Percentiles rank a stretch among this genome's conserved stretches.
phyloP scores from a whole-genome alignment of 2,888 invertebrate genomes.

The Sinelater perroti region DNA sequence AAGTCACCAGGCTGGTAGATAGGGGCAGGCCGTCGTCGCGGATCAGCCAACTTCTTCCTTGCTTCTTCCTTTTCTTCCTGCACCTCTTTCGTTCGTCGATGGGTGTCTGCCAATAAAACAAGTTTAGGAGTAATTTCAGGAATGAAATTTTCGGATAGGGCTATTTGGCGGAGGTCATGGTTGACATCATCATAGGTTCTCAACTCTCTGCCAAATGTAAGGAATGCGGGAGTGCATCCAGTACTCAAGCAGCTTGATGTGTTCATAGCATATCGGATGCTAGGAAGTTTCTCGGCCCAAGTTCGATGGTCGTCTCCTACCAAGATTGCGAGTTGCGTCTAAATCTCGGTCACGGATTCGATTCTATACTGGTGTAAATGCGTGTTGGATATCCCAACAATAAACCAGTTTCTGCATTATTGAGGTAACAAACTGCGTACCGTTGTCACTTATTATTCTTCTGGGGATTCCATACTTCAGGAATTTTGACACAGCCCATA shows the following conservation, averaged over 20 bases:
- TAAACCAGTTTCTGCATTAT: slow-evolving; percentile 51
- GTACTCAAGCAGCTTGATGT: slow-evolving; percentile 48
- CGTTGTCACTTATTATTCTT: slow-evolving; percentile 53
- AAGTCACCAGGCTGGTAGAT: no score
- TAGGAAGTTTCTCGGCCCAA: slow-evolving; percentile 50
- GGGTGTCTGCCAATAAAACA: no score
- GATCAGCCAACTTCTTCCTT: no score
- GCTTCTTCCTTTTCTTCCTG: no score
- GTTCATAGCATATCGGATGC: slow-evolving; percentile 56
- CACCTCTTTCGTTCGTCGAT: no score
- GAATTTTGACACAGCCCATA: slow-evolving; percentile 14
- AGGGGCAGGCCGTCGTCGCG: no score
- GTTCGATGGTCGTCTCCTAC: slow-evolving; percentile 45
- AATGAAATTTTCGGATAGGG: no score
- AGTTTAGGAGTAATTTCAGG: no score
- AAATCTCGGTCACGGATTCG: slow-evolving; percentile 51
- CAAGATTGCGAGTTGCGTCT: slow-evolving; percentile 50
- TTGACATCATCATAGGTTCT: slow-evolving; percentile 50
- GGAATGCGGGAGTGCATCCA: slow-evolving; percentile 49
- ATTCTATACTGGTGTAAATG: slow-evolving; percentile 44
- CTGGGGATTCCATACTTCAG: slow-evolving; percentile 51
- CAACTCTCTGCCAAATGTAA: slow-evolving; percentile 53
- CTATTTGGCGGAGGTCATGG: no score
- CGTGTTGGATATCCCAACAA: slow-evolving; percentile 46
- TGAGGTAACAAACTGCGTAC: slow-evolving; percentile 48